Base-by-base conservation (phyloP, 1,140 invertebrate genomes). In the Chlorops oryzae region DNA sequence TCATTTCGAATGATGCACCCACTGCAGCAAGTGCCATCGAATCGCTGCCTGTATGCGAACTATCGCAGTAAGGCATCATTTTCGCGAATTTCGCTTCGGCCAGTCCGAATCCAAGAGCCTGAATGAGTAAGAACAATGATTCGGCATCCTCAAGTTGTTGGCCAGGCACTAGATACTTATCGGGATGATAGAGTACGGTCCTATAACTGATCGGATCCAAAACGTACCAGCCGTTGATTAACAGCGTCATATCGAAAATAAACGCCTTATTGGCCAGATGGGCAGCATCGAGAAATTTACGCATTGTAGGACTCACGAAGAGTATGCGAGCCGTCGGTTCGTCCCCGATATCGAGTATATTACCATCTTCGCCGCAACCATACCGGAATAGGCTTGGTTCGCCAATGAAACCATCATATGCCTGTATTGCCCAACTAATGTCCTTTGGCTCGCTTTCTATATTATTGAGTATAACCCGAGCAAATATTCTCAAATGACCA, bases 341-440 rank as follows among this genome's bases (percentile, higher is more conserved):
- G 0, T 18, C 22, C 0, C n/a, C n/a, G n/a, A n/a, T n/a, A n/a
- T n/a, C n/a, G n/a, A n/a, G n/a, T n/a, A n/a, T n/a, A n/a, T n/a
- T n/a, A n/a, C n/a, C n/a, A n/a, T n/a, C n/a, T n/a, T n/a, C n/a
- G n/a, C n/a, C n/a, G n/a, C n/a, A n/a, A n/a, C n/a, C n/a, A n/a
- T 23, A 13, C 3, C 35, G 10, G 6, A 57, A 53, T 12, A 43
- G n/a, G 1, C 44, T 47, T 2, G 63, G 44, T 21, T 67, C 66
- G 1, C 70, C 53, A 6, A 70, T 20, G 4, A 69, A 59, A 0
- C 67, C 67, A 52, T 70, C 67, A 41, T 70, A 70, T 1, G 52
- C 52, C 5, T 61, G 22, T 1, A 47, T 47, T 13, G 63, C 51
- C 67, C 67, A 70, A 23, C 65, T 52, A 0, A 62, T 21, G 7